Conservation (phyloP, 2,113 vertebrate genomes). For the Rhynchomys soricoides region DNA sequence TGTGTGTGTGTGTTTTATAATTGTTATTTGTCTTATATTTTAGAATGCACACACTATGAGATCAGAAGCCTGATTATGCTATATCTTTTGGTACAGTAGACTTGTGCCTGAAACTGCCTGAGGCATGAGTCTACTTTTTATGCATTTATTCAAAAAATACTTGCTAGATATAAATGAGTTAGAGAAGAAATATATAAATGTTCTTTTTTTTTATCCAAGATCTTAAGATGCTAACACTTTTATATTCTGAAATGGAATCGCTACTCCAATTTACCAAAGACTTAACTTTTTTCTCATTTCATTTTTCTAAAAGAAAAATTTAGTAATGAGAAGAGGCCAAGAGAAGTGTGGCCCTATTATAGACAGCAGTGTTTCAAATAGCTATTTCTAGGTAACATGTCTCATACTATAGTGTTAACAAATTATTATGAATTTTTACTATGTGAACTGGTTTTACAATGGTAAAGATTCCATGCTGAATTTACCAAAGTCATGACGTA, state of each 20-base stretch:
- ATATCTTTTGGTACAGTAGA: not conserved
- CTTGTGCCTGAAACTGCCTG: not conserved
- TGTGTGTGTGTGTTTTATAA: not conserved
- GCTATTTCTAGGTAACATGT: not conserved
- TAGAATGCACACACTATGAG: not conserved
- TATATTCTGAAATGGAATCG: not conserved
- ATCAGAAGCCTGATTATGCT: not conserved
- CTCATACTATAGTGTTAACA: not conserved
- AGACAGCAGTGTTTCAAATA: not conserved
- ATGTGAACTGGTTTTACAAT: not conserved
- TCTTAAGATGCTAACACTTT: not conserved
- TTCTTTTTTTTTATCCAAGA: not conserved
- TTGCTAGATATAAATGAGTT: not conserved
- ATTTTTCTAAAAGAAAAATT: slow-evolving; percentile 11
- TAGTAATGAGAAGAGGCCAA: not conserved
- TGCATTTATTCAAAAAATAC: not conserved
- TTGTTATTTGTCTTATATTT: not conserved
- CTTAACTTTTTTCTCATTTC: not conserved
- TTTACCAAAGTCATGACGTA: not conserved
- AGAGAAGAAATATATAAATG: not conserved
- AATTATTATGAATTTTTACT: not conserved
- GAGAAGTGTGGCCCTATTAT: not conserved
- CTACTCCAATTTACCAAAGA: not conserved
- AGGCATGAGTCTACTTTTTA: no score
- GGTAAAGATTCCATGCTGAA: not conserved